These are phyloP conservation scores for Petrocephalus microphthalmus DNA, from an alignment of 2,113 vertebrate genomes.

Conservation along the genomic window DNA sequence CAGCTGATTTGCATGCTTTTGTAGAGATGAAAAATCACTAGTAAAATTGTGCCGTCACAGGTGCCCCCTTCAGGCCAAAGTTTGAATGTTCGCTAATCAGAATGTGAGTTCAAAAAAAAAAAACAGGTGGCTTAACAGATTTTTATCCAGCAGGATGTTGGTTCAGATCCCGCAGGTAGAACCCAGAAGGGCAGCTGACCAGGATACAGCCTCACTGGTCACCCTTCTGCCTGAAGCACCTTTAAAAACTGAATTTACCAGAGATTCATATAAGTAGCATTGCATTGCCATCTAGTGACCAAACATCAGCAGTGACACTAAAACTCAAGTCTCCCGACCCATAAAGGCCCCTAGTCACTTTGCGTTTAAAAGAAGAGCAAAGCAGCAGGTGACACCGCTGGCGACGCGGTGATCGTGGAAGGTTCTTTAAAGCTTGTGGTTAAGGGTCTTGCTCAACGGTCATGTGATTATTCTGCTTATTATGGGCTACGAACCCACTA, in stretches of 20 bases:
- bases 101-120: background rate
- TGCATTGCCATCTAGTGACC: constrained; percentile 46
- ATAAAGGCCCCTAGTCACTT: background rate
- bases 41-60: background rate
- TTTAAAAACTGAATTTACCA: background rate
- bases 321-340: background rate
- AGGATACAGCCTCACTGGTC: background rate
- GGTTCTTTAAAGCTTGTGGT: background rate
- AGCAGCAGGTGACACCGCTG: background rate
- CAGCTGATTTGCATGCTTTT: background rate
- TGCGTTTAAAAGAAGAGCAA: background rate
- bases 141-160: background rate
- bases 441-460: background rate
- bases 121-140: background rate
- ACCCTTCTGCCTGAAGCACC: background rate
- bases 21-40: background rate
- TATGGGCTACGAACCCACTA: background rate
- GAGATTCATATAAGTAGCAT: background rate
- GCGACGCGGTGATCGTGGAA: background rate
- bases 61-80: background rate
- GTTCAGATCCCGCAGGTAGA: background rate
- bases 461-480: background rate
- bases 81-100: background rate
- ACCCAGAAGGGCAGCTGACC: background rate
- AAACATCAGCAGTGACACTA: background rate